Percentiles rank a stretch among this genome's conserved stretches.
Conservation (phyloP, 2,888 invertebrate species). For the Octodonta nipae region DNA sequence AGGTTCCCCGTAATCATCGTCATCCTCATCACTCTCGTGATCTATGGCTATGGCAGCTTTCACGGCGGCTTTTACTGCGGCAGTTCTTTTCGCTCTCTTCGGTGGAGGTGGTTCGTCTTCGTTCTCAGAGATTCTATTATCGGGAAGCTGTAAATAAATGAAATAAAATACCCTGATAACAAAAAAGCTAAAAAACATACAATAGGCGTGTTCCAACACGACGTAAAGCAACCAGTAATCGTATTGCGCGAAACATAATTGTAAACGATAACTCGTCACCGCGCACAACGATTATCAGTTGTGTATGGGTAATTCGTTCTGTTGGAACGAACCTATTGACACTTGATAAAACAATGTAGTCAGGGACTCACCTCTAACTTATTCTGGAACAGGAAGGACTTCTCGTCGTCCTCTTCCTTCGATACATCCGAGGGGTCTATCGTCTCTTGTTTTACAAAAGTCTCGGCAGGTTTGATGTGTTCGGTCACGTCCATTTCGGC, state of each 20-base stretch:
- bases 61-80: no score
- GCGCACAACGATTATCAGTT: no score
- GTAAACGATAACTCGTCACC: no score
- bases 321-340: no score
- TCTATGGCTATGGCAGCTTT: conserved; percentile 23
- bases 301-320: no score
- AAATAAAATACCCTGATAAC: conserved; percentile 5
- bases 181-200: conserved; percentile 3
- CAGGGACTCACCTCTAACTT: conserved; percentile 14
- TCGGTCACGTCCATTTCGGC: conserved; percentile 10
- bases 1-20: conserved; percentile 22
- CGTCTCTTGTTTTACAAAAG: conserved; percentile 21
- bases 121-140: conserved; percentile 13
- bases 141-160: conserved; percentile 9
- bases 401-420: conserved; percentile 14
- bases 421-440: conserved; percentile 13
- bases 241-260: background rate
- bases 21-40: conserved; percentile 25
- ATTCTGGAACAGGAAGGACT: conserved; percentile 13
- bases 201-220: no score
- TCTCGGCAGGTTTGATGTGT: conserved; percentile 14
- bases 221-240: background rate
- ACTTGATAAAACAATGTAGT: no score
- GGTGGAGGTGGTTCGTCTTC: conserved; percentile 19
- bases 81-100: conserved; percentile 28